Evolutionary conservation across 2,888 invertebrate species (phyloP), one percentile per base, ranked within the genome.

Genomic region (Bembecia ichneumoniformis): DNA sequence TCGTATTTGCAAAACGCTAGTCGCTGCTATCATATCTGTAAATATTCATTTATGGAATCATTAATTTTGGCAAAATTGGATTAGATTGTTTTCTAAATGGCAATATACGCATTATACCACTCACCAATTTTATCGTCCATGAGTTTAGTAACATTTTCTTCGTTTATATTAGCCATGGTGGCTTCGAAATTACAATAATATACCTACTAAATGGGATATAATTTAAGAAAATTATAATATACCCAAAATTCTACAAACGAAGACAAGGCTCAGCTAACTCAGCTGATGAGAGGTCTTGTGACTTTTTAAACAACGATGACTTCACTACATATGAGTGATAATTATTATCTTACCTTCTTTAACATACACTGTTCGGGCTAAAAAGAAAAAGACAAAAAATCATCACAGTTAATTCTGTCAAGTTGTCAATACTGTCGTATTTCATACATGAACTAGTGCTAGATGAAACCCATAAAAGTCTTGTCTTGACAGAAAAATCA

Each of bases 1-100:
- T 71, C 96, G 94, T 71, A 98, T 96, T 81, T 99, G 99, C 66
- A 99, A 89, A 56, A 96, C 94, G 86, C 98, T 98, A 51, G 99
- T 99, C 52, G 98, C 97, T 57, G 97, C 97, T 80, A 96, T 91
- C 94, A 96, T 95, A 87, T 96, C 96, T 96, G 81, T 55, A 89
- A 89, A 60, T 13, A 46, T 43, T 35, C 7, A 28, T 20, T 43
- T 17, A 10, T 34, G 50, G 45, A 50, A 47, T 36, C 40, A 40
- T 14, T 40, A 40, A 40, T 13, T 40, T 15, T 35, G 46, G 13
- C 15, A 16, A 35, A 48, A 43, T 48, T 15, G 49, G 9, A 49
- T 35, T 43, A 46, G 44, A 35, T 45, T 35, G 45, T 49, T 36
- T 49, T 49, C 40, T 43, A 3, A 28, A 20, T 43, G 34, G 47